Base-by-base conservation (phyloP, 2,888 invertebrate genomes). In the Mylabris sibirica region DNA sequence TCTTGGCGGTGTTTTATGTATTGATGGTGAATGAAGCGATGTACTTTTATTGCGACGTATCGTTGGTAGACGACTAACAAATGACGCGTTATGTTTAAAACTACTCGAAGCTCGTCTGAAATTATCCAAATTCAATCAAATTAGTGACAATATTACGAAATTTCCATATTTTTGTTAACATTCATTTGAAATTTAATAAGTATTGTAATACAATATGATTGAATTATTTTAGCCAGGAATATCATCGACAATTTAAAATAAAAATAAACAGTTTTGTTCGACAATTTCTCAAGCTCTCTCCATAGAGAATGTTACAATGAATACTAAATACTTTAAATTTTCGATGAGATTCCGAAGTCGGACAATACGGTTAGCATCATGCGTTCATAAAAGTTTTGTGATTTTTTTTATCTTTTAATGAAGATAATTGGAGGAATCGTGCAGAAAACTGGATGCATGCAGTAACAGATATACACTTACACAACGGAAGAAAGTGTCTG, bases 31-130 rank as follows among this genome's bases (percentile, higher is more conserved):
- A 84, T 93, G 93, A 80, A 93, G 88, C 72, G 92, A 91, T 77
- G 92, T 90, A 83, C 92, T 92, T 85, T 93, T 93, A 87, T 93
- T 92, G 57, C 94, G 89, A 71, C 94, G 90, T 85, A 95, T 94
- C 74, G 94, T 95, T 79, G 96, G 95, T 85, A 96, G 89, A 78
- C 96, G 91, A 81, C 95, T 94, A 84, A 96, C 95, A 87, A 96
- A 96, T 67, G 96, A 96, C 78, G 95, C 93, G 87, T 96, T 96
- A 89, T 95, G 94, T 89, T 96, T 95, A 89, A 95, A 96, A 85
- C 94, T 94, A 87, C 88, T 89, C 82, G 92, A 91, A 85, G 91
- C 90, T 82, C 92, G 90, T 87, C 92, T 92, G 87, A 79, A 83
- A 70, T 69, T 49, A 14, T 63, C 26, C n/a, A 44, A 44, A 53